phyloP scores from a whole-genome alignment of 2,113 vertebrate species.

The Callaeas wilsoni region DNA sequence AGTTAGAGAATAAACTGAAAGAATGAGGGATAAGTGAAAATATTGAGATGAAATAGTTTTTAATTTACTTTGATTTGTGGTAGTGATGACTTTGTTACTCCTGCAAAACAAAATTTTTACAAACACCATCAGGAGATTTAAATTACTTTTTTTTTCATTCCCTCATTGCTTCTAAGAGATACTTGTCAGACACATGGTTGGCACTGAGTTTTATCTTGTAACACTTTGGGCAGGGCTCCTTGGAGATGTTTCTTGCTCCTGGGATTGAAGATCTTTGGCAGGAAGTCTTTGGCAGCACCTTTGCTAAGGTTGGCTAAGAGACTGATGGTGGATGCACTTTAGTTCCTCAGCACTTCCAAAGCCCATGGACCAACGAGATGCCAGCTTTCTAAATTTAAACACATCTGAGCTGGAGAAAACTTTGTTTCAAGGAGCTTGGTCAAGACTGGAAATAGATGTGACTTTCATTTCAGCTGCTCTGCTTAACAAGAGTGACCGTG shows the following conservation, averaged over 20 bases:
- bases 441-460: background rate
- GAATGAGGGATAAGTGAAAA: background rate
- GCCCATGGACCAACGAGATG: background rate
- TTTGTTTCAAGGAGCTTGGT: background rate
- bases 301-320: background rate
- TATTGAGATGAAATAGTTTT: background rate
- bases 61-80: background rate
- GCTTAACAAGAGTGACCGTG: accelerated
- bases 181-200: background rate
- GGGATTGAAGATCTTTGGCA: background rate
- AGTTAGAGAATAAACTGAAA: background rate
- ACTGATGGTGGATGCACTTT: background rate
- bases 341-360: background rate
- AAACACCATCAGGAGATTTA: background rate
- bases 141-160: background rate
- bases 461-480: background rate
- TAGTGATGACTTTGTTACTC: background rate
- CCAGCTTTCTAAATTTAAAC: background rate
- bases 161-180: background rate
- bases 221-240: accelerated
- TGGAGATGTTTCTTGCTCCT: background rate
- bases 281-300: background rate
- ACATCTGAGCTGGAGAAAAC: background rate
- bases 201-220: background rate
- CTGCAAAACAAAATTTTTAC: background rate